These are phyloP conservation scores for Hypolimnas misippus DNA, from an alignment of 2,888 invertebrate genomes.

Conservation along the genomic window DNA sequence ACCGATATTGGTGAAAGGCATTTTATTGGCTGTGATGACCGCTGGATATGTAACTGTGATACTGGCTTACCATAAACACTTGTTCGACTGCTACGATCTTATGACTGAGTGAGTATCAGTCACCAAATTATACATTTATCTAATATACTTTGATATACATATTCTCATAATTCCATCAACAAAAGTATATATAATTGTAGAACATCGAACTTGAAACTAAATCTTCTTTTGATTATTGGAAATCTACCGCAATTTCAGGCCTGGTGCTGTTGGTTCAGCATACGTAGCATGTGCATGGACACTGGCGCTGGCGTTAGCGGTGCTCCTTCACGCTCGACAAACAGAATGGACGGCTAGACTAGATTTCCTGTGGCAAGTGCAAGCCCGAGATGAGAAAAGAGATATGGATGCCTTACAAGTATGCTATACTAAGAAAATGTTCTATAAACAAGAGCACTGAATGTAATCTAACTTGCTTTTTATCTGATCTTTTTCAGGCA, in stretches of 20 bases:
- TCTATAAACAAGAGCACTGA: no score
- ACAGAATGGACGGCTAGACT: slow-evolving; percentile 96
- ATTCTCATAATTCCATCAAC: no score
- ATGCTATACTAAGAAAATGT: no score
- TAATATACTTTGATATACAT: no score
- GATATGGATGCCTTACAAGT: slow-evolving; percentile 95
- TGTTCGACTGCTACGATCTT: slow-evolving; percentile 92
- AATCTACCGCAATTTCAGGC: no score
- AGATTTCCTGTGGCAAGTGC: slow-evolving; percentile 92
- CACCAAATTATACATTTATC: not conserved
- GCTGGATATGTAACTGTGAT: slow-evolving; percentile 92
- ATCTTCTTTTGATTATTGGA: no score
- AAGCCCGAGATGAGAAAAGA: slow-evolving; percentile 95
- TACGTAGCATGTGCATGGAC: slow-evolving; percentile 91
- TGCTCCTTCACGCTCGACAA: slow-evolving; percentile 92
- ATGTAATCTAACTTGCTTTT: not conserved
- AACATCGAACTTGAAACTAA: no score
- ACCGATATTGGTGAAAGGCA: slow-evolving; percentile 92
- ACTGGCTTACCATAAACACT: slow-evolving; percentile 90
- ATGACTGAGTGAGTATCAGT: slow-evolving; percentile 86
- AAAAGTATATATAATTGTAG: no score
- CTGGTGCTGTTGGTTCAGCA: slow-evolving; percentile 87
- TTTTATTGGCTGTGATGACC: slow-evolving; percentile 90
- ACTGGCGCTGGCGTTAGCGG: slow-evolving; percentile 91
- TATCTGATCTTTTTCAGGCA: slow-evolving; percentile 73